Conservation (phyloP, 2,113 vertebrate genomes). For the Syrrhaptes paradoxus region DNA sequence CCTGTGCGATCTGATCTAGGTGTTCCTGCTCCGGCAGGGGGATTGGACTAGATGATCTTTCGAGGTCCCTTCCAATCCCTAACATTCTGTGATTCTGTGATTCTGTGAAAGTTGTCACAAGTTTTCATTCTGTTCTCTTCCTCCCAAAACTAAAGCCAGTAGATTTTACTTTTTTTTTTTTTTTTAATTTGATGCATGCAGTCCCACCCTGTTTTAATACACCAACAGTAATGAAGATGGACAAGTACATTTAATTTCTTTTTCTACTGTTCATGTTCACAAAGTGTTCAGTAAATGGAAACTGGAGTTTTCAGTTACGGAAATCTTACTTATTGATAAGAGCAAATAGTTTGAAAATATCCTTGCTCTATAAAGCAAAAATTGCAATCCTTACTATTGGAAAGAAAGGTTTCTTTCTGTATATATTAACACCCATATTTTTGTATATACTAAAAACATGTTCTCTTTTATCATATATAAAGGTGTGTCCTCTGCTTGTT, state of each 20-base stretch:
- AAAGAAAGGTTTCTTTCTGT: neutral
- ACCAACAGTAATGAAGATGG: accelerated
- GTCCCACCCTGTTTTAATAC: neutral
- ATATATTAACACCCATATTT: neutral
- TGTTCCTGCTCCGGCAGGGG: too few species aligned
- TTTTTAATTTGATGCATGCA: neutral
- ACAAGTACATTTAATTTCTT: neutral
- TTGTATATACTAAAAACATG: neutral
- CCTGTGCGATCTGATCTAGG: too few species aligned
- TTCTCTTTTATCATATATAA: neutral
- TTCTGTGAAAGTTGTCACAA: neutral
- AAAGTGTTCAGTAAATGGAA: neutral
- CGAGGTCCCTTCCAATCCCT: too few species aligned
- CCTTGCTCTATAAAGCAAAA: neutral
- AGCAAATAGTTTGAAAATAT: neutral
- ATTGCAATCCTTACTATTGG: neutral
- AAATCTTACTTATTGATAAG: neutral
- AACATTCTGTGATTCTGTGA: too few species aligned
- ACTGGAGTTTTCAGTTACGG: neutral
- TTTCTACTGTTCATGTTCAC: neutral
- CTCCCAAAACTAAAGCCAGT: neutral
- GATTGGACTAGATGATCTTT: too few species aligned
- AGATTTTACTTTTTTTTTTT: neutral
- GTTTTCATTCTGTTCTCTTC: neutral
- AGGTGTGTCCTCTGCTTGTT: neutral